These are phyloP conservation scores for Callimorpha dominula DNA, from an alignment of 2,888 invertebrate genomes.

Conservation along the genomic window DNA sequence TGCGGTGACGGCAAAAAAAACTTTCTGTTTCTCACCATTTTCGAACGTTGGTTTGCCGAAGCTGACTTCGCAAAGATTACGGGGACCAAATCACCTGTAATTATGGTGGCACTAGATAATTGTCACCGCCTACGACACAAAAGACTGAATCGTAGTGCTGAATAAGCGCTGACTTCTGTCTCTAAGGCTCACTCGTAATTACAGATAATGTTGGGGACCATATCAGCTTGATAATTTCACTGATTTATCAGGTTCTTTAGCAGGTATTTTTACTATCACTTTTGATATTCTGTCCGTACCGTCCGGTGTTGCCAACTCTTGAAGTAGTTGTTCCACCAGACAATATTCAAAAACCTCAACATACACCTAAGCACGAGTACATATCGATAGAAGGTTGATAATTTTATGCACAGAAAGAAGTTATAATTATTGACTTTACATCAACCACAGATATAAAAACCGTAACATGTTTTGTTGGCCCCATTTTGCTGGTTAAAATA, in stretches of 20 bases:
- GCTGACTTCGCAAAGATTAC: conserved; percentile 45
- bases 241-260: neutral
- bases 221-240: neutral
- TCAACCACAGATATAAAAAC: no score
- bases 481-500: no score
- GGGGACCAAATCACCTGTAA: conserved; percentile 50
- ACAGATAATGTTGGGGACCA: conserved; percentile 31
- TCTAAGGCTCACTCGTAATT: conserved; percentile 46
- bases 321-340: no score
- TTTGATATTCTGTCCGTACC: neutral
- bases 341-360: no score
- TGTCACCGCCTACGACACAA: conserved; percentile 44
- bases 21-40: conserved; percentile 24
- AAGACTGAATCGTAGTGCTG: conserved; percentile 49
- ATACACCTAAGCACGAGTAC: no score
- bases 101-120: conserved; percentile 55
- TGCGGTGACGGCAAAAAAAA: no score
- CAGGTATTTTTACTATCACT: neutral
- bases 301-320: no score
- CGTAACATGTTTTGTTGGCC: no score
- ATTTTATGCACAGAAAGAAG: no score
- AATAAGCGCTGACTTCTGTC: conserved; percentile 45
- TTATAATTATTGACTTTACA: no score
- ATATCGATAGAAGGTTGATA: no score
- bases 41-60: conserved; percentile 27